A percentile compares a stretch with the other conserved stretches of the same genome.
These are phyloP conservation scores for Lasioglossum calceatum DNA, from an alignment of 2,888 invertebrate species.

Conservation along the genomic window DNA sequence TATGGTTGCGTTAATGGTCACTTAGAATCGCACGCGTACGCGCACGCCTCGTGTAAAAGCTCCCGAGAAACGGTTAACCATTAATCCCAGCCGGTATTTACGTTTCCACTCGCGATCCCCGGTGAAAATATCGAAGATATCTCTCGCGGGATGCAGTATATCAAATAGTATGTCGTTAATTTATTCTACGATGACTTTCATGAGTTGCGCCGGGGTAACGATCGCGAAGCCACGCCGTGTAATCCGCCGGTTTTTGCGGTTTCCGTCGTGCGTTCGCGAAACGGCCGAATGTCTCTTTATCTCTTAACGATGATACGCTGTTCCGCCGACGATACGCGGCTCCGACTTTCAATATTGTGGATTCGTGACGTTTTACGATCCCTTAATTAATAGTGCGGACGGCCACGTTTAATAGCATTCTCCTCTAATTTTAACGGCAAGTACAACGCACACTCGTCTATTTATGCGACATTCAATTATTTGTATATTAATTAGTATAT, in stretches of 20 bases:
- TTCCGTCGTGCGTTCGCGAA: background rate
- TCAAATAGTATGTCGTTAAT: conserved; percentile 45
- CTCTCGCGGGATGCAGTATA: conserved; percentile 14
- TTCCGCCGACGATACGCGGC: background rate
- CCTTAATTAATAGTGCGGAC: background rate
- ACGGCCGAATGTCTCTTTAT: background rate
- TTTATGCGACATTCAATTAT: too few species aligned
- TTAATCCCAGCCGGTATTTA: conserved; percentile 38
- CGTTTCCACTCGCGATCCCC: conserved; percentile 31
- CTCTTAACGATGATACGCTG: background rate
- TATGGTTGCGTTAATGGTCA: conserved; percentile 17
- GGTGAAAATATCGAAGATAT: conserved; percentile 43
- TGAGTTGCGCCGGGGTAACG: conserved; percentile 11
- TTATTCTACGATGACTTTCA: conserved; percentile 42
- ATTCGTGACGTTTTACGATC: conserved; percentile 6
- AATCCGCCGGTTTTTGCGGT: conserved; percentile 13
- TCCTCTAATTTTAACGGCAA: background rate
- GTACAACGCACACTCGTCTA: background rate
- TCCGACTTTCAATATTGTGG: conserved; percentile 1
- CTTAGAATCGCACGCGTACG: background rate
- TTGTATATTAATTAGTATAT: too few species aligned
- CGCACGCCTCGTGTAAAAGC: background rate
- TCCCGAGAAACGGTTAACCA: conserved; percentile 34
- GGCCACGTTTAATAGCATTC: background rate
- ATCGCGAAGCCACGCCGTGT: conserved; percentile 18